Percentiles rank a stretch among this genome's conserved stretches.
phyloP scores from a whole-genome alignment of 2,888 invertebrate species.

The Limenitis camilla region DNA sequence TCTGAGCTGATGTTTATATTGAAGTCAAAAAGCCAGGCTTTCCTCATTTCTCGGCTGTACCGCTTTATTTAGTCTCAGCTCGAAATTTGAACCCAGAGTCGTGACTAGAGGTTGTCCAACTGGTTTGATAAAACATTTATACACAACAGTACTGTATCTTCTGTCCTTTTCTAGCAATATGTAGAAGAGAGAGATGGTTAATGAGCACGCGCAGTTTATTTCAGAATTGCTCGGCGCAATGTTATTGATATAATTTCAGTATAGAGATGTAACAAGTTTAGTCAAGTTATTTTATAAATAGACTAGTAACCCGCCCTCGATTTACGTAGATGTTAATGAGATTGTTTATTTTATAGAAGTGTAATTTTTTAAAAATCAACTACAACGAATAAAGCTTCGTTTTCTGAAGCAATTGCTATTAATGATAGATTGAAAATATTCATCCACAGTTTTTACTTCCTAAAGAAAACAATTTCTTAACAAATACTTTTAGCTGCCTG shows the following conservation, averaged over 20 bases:
- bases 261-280: background rate
- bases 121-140: constrained; percentile 40
- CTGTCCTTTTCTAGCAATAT: constrained; percentile 16
- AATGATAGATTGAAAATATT: too few relatives aligned
- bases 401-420: too few relatives aligned
- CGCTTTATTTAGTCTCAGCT: constrained; percentile 38
- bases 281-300: background rate
- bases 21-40: background rate
- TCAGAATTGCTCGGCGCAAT: constrained; percentile 7
- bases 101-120: constrained; percentile 53
- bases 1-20: background rate
- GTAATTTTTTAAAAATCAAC: too few relatives aligned
- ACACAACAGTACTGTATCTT: constrained; percentile 20
- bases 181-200: constrained; percentile 12
- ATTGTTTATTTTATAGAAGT: too few relatives aligned
- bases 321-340: too few relatives aligned
- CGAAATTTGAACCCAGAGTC: constrained; percentile 54
- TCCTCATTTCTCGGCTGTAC: constrained; percentile 10
- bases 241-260: constrained; percentile 13
- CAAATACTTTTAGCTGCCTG: too few relatives aligned
- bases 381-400: too few relatives aligned
- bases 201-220: constrained; percentile 6
- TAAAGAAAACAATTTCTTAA: too few relatives aligned
- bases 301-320: too few relatives aligned
- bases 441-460: too few relatives aligned